phyloP scores from a whole-genome alignment of 1,140 invertebrate species.

The Sinella curviseta region DNA sequence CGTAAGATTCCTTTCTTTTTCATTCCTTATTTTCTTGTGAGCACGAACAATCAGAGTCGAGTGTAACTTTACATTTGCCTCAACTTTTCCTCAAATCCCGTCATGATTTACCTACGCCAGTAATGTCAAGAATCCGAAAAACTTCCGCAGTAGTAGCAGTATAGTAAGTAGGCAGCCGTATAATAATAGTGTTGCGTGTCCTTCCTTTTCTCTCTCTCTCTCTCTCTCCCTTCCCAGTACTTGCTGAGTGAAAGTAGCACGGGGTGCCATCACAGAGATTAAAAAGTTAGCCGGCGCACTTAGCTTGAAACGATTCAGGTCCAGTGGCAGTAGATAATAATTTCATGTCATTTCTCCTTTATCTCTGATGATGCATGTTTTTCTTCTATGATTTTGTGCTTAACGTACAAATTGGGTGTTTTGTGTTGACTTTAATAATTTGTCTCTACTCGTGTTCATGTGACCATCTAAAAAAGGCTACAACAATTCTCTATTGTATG shows the following conservation, averaged over 20 bases:
- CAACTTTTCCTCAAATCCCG: not conserved
- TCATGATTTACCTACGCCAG: not conserved
- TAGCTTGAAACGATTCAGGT: not conserved
- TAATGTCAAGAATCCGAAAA: not conserved
- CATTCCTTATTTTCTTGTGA: not conserved
- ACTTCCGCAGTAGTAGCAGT: not conserved
- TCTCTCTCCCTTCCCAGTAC: not conserved
- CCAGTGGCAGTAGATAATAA: not conserved
- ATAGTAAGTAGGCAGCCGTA: not conserved
- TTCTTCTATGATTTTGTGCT: not conserved
- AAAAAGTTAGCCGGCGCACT: not conserved
- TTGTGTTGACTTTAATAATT: not conserved
- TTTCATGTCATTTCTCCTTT: not conserved
- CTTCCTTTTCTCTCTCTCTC: not conserved
- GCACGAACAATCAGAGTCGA: not conserved
- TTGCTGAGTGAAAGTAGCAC: not conserved
- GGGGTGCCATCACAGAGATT: not conserved
- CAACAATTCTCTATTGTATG: too few relatives aligned
- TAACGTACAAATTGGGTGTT: not conserved
- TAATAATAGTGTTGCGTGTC: not conserved
- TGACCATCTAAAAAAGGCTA: too few relatives aligned
- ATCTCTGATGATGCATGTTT: not conserved
- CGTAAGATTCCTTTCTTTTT: not conserved
- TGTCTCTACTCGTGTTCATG: too few relatives aligned
- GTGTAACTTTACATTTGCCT: not conserved